Percentiles rank a stretch among this genome's conserved stretches.
These are phyloP conservation scores for Heliothis peltigera DNA, from an alignment of 2,888 invertebrate species.

Conservation along the genomic window DNA sequence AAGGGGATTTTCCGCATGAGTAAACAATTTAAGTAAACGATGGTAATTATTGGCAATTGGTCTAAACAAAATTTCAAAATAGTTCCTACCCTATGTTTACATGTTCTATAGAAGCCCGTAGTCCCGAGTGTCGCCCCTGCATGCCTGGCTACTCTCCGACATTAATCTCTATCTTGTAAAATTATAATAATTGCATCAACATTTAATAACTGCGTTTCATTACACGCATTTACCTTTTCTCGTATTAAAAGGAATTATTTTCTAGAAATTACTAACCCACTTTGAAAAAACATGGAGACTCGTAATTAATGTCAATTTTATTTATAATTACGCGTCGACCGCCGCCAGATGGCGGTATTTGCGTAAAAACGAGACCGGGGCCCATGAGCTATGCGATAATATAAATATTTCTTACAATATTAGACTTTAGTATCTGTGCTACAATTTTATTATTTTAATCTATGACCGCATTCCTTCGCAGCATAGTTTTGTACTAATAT, in stretches of 20 bases:
- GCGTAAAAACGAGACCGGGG: slow-evolving; percentile 72
- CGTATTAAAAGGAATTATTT: slow-evolving; percentile 76
- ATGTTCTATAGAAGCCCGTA: background rate
- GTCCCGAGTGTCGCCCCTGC: slow-evolving; percentile 43
- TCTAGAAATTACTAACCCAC: slow-evolving; percentile 86
- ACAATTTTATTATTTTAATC: slow-evolving; percentile 64
- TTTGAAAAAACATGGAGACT: slow-evolving; percentile 73
- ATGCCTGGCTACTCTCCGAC: slow-evolving; percentile 52
- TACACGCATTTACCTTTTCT: slow-evolving; percentile 74
- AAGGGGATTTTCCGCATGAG: slow-evolving; percentile 7
- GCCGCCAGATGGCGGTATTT: slow-evolving; percentile 67
- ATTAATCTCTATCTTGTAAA: slow-evolving; percentile 76
- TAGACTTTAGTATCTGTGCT: slow-evolving; percentile 63
- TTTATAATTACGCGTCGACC: slow-evolving; percentile 80
- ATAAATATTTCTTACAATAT: slow-evolving; percentile 66
- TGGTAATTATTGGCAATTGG: slow-evolving; percentile 3
- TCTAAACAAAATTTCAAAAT: background rate
- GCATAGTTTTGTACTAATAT: slow-evolving; percentile 44
- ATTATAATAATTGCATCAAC: slow-evolving; percentile 81
- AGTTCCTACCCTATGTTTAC: background rate
- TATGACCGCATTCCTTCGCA: slow-evolving; percentile 61
- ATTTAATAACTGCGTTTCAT: slow-evolving; percentile 77
- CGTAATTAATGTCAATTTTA: slow-evolving; percentile 87
- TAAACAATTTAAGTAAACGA: background rate
- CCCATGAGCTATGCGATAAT: slow-evolving; percentile 66